Conservation (phyloP, 1,140 invertebrate species). For the Trichoplusia ni region DNA sequence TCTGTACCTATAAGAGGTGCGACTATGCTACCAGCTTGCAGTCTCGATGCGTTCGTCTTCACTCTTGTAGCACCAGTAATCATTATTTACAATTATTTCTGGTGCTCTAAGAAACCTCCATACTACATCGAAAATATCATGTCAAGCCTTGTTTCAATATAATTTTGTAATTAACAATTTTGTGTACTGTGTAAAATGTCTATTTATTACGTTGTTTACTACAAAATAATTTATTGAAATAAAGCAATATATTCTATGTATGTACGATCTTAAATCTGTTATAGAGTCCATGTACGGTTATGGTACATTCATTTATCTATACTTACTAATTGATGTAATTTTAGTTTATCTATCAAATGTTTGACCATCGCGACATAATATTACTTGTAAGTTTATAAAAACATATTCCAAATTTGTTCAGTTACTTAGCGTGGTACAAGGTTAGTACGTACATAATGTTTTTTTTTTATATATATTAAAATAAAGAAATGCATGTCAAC, state of each 20-base stretch:
- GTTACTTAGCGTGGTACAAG: conserved; percentile 53
- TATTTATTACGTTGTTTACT: conserved; percentile 22
- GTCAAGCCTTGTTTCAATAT: conserved; percentile 32
- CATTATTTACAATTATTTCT: conserved; percentile 7
- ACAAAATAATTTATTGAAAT: conserved; percentile 36
- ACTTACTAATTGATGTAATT: conserved; percentile 42
- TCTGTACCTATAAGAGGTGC: not conserved
- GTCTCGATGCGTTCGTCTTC: not conserved
- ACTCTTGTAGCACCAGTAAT: conserved; percentile 25
- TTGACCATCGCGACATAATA: conserved; percentile 60
- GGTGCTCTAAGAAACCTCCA: conserved; percentile 1
- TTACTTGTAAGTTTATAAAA: conserved; percentile 50
- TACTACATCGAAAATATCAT: conserved; percentile 25
- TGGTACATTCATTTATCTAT: conserved; percentile 33
- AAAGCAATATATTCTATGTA: conserved; percentile 54
- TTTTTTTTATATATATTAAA: conserved; percentile 43
- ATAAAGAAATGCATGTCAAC: conserved; percentile 63
- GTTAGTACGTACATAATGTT: conserved; percentile 58
- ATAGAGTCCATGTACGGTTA: conserved; percentile 2
- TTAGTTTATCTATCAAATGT: conserved; percentile 32
- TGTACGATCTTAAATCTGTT: conserved; percentile 42
- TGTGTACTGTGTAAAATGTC: conserved; percentile 15
- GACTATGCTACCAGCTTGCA: not conserved
- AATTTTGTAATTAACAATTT: conserved; percentile 16
- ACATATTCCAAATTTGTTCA: conserved; percentile 51